A percentile compares a stretch with the other conserved stretches of the same genome.
These are phyloP conservation scores for Amorpha juglandis DNA, from an alignment of 2,888 invertebrate species.

Conservation along the genomic window DNA sequence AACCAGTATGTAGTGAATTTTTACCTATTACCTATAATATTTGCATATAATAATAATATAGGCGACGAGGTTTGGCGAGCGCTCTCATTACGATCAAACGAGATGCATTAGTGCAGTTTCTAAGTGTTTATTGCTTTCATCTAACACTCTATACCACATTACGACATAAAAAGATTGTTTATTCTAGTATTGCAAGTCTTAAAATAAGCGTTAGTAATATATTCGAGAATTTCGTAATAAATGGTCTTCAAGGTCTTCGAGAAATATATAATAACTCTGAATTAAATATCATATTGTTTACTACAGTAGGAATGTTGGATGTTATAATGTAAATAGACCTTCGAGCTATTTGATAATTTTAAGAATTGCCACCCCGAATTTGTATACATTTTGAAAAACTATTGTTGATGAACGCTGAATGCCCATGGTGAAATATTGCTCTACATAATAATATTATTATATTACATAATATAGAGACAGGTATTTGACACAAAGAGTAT, in stretches of 20 bases:
- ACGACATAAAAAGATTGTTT: constrained; percentile 6
- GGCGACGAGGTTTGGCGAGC: constrained; percentile 47
- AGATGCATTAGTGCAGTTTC: constrained; percentile 51
- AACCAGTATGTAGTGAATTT: constrained; percentile 22
- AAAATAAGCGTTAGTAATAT: not conserved
- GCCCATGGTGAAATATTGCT: no score
- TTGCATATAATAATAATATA: constrained; percentile 1
- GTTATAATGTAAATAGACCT: not conserved
- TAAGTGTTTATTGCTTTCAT: constrained; percentile 31
- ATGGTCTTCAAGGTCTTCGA: not conserved
- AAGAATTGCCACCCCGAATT: no score
- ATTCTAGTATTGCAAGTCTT: not conserved
- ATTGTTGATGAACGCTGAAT: no score
- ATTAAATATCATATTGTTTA: not conserved
- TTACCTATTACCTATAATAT: constrained; percentile 38
- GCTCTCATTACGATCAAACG: constrained; percentile 42
- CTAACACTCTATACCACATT: constrained; percentile 12
- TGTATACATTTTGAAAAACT: no score
- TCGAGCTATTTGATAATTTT: no score
- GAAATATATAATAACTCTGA: not conserved
- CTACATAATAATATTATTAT: not conserved
- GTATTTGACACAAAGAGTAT: not conserved
- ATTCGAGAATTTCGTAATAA: not conserved
- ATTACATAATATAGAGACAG: not conserved
- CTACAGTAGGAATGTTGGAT: not conserved